A percentile compares a stretch with the other conserved stretches of the same genome.
Conservation (phyloP, 2,113 vertebrate species). For the Stigmatopora nigra region DNA sequence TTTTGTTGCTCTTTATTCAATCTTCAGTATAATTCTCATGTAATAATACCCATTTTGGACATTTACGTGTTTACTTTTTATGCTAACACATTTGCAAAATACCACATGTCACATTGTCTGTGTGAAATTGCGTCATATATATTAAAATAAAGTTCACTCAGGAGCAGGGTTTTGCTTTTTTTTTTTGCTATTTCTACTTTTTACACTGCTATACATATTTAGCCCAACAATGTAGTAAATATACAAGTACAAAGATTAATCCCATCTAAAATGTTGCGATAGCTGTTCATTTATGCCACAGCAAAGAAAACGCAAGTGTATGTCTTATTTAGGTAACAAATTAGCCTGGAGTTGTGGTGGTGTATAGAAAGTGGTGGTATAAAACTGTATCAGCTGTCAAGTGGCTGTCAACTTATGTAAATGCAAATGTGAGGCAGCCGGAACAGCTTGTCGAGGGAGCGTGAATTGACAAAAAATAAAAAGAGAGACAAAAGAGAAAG, state of each 20-base stretch:
- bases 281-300: background rate
- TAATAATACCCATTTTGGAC: no score
- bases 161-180: no score
- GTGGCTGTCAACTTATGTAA: conserved; percentile 58
- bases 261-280: background rate
- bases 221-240: background rate
- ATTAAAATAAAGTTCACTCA: no score
- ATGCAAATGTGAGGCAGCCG: conserved; percentile 38
- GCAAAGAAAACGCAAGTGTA: background rate
- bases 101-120: no score
- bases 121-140: no score
- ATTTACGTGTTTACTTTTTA: no score
- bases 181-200: background rate
- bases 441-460: conserved; percentile 44
- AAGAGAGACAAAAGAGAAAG: conserved; percentile 55
- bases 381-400: conserved; percentile 48
- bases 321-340: conserved; percentile 32
- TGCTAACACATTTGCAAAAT: no score
- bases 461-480: conserved; percentile 2
- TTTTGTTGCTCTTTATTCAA: no score
- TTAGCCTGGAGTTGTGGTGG: background rate
- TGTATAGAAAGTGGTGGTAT: conserved; percentile 6
- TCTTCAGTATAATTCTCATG: no score
- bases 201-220: background rate
- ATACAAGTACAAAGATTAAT: background rate